Evolutionary conservation across 2,888 invertebrate species (phyloP).

Genomic region (Dioctria rufipes): DNA sequence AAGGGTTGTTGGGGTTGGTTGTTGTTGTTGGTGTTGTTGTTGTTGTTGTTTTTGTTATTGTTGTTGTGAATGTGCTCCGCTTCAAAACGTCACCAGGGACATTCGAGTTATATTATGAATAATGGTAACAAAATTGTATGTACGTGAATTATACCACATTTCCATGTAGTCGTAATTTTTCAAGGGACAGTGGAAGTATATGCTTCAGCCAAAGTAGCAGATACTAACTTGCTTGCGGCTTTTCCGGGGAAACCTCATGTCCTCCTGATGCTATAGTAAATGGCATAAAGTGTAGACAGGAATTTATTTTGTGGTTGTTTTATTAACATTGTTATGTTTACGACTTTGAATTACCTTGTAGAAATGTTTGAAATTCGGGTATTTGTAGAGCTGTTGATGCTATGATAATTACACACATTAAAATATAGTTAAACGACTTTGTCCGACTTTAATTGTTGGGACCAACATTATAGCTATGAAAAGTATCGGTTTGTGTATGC

Average conservation of each 20-base stretch:
- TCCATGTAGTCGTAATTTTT: conserved; percentile 35
- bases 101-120: conserved; percentile 36
- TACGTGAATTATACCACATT: conserved; percentile 16
- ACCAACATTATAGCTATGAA: too few species aligned
- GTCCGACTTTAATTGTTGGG: too few species aligned
- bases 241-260: conserved; percentile 15
- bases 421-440: too few species aligned
- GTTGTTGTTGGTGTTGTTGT: too few species aligned
- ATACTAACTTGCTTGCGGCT: conserved; percentile 13
- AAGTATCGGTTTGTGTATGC: too few species aligned
- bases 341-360: too few species aligned
- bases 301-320: conserved; percentile 20
- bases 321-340: background rate
- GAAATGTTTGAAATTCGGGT: too few species aligned
- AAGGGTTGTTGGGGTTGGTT: background rate
- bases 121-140: conserved; percentile 28
- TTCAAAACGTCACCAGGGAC: conserved; percentile 27
- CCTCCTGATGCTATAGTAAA: background rate
- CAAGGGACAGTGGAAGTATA: conserved; percentile 13
- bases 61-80: too few species aligned
- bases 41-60: too few species aligned
- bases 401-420: too few species aligned
- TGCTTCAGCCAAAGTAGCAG: background rate
- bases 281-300: background rate
- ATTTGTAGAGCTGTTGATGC: too few species aligned